Base-by-base conservation (phyloP, 2,888 invertebrate genomes). In the Alitta virens region DNA sequence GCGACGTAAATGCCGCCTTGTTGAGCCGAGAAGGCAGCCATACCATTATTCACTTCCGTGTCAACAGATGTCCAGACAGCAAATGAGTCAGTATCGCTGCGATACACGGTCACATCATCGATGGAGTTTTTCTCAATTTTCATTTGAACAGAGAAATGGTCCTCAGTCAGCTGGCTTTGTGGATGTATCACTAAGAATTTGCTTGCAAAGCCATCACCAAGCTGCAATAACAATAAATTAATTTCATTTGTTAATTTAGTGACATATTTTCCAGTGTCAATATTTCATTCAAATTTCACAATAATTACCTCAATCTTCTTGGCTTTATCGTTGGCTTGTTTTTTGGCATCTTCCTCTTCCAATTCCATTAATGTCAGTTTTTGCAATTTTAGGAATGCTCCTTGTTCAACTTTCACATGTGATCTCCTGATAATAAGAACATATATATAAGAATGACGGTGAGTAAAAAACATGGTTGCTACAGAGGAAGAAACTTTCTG, bases 1-100 rank as follows among this genome's bases (percentile, higher is more conserved):
- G 75, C 78, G 2, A 78, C 75, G 65, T 72, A 79, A 1, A 75
- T 73, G 21, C 79, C 78, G 2, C 78, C 78, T 16, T 72, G 59
- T 5, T 67, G 49, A 0, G 72, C 68, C 52, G 69, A 60, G 46
- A 78, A 72, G 18, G 51, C 70, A 23, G 77, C 75, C 25, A 64
- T 60, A 5, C 71, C 71, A 24, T 68, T 69, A 2, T 70, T 63
- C 2, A 78, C 62, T 1, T 66, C 3, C 2, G 74, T 69, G 16
- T 72, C 70, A 1, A 77, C 66, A 63, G 70, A 70, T 5, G 73
- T 71, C 78, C 78, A 78, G 0, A 69, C 69, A 1, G 70, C 69
- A 50, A 74, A 74, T 52, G 67, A 65, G 24, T 59, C 59, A 1
- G 64, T 66, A 12, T 68, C 65, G 3, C 74, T 68, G 16, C 73